phyloP scores from a whole-genome alignment of 1,140 invertebrate species.

The Hydropsyche tenuis region DNA sequence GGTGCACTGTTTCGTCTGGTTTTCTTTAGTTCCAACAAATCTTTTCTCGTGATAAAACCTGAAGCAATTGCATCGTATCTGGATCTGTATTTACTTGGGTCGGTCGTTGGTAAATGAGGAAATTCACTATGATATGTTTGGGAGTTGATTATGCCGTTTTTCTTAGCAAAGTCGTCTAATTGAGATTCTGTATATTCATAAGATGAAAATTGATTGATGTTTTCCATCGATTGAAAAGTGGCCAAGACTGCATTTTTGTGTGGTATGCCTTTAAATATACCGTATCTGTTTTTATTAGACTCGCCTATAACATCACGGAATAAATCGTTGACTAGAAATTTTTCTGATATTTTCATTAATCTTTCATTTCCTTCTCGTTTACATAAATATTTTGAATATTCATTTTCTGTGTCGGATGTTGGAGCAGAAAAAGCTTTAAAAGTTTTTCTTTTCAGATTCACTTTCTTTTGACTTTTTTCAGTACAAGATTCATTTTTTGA shows the following conservation, averaged over 20 bases:
- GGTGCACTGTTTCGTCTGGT: conserved; percentile 61
- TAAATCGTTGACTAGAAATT: conserved; percentile 62
- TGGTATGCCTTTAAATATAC: conserved; percentile 62
- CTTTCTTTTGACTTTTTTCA: neutral
- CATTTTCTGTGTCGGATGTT: conserved; percentile 50
- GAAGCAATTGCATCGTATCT: conserved; percentile 58
- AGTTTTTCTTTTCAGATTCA: conserved; percentile 21
- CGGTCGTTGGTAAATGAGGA: conserved; percentile 61
- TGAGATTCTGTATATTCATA: conserved; percentile 58
- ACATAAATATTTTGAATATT: conserved; percentile 33
- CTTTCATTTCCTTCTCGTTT: conserved; percentile 48
- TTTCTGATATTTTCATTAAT: conserved; percentile 62
- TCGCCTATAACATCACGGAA: conserved; percentile 60
- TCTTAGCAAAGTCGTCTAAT: conserved; percentile 54
- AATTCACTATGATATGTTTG: conserved; percentile 62
- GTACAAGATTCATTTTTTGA: neutral
- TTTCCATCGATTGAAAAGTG: conserved; percentile 63
- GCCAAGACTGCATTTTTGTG: conserved; percentile 63
- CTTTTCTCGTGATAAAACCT: conserved; percentile 60
- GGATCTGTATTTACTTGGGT: conserved; percentile 60
- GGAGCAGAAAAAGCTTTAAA: conserved; percentile 50
- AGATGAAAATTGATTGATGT: conserved; percentile 56
- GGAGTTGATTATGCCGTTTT: conserved; percentile 57
- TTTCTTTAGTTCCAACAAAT: conserved; percentile 53
- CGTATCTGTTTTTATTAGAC: conserved; percentile 57